Evolutionary conservation across 2,888 invertebrate genomes (phyloP).

Genomic region (Plebejus melissa): DNA sequence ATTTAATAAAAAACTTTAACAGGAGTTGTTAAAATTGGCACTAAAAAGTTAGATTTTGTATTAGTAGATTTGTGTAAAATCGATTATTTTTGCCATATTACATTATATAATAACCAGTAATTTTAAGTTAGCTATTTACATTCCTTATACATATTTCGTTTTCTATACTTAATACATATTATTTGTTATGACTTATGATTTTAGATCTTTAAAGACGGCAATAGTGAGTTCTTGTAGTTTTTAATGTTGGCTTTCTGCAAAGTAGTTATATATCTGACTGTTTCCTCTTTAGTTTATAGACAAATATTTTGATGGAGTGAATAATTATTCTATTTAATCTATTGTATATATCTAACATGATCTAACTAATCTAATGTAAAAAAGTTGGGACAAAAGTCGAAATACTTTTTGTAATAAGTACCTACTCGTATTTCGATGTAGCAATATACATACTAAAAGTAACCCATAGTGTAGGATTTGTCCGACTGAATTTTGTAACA

Average conservation of each 20-base stretch:
- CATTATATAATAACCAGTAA: background rate
- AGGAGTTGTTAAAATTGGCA: too few species aligned
- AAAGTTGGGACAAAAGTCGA: background rate
- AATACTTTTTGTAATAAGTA: background rate
- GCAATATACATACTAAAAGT: background rate
- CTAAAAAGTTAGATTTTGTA: background rate
- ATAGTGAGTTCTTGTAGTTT: background rate
- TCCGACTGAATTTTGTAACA: background rate
- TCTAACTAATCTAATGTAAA: background rate
- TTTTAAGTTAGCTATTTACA: background rate
- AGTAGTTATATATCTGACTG: background rate
- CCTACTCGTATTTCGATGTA: background rate
- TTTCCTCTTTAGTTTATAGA: background rate
- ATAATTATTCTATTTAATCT: background rate
- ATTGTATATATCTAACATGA: background rate
- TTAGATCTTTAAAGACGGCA: background rate
- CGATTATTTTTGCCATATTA: constrained; percentile 8
- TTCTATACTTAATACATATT: background rate
- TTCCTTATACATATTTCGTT: background rate
- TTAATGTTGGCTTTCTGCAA: background rate
- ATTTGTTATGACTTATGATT: constrained; percentile 7
- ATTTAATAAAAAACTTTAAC: background rate
- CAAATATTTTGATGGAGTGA: background rate
- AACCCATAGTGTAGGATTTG: background rate
- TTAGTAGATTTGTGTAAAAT: background rate